A percentile compares a stretch with the other conserved stretches of the same genome.
Conservation (phyloP, 2,113 vertebrate species). For the Eidolon helvum region DNA sequence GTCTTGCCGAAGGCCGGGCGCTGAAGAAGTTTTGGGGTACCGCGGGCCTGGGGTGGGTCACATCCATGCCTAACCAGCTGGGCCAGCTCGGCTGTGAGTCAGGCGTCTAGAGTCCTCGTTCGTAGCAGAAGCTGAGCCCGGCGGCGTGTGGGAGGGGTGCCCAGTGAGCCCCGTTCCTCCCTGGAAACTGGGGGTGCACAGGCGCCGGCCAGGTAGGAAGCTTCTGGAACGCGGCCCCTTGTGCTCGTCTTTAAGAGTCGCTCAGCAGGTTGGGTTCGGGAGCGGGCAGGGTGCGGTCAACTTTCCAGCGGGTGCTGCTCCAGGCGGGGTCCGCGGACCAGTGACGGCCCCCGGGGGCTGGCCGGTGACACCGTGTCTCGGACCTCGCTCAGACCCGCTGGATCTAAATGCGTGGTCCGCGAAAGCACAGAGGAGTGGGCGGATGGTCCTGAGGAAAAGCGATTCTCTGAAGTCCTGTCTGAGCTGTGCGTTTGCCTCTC, state of each 20-base stretch:
- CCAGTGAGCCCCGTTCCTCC: not conserved
- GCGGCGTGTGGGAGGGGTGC: accelerated
- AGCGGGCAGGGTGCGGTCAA: accelerated
- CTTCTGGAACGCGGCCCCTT: not conserved
- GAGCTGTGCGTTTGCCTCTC: not conserved
- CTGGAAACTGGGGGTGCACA: not conserved
- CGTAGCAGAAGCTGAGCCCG: not conserved
- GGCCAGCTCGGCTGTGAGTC: not conserved
- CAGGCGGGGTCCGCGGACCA: accelerated
- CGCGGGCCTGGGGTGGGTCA: not conserved
- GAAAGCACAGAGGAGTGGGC: not conserved
- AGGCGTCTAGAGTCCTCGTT: not conserved
- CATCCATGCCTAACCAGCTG: not conserved
- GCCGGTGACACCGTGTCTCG: not conserved
- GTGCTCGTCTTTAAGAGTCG: accelerated
- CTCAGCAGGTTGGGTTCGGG: accelerated
- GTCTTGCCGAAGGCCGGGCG: not conserved
- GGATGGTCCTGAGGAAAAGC: not conserved
- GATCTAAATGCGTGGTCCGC: not conserved
- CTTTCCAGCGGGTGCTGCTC: too few relatives aligned
- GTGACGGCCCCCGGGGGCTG: accelerated
- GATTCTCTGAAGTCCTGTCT: not conserved
- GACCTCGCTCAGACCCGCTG: not conserved
- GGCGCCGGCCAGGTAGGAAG: not conserved
- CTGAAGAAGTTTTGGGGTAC: not conserved